Evolutionary conservation across 2,113 vertebrate species (phyloP).

Genomic region (Carettochelys insculpta): DNA sequence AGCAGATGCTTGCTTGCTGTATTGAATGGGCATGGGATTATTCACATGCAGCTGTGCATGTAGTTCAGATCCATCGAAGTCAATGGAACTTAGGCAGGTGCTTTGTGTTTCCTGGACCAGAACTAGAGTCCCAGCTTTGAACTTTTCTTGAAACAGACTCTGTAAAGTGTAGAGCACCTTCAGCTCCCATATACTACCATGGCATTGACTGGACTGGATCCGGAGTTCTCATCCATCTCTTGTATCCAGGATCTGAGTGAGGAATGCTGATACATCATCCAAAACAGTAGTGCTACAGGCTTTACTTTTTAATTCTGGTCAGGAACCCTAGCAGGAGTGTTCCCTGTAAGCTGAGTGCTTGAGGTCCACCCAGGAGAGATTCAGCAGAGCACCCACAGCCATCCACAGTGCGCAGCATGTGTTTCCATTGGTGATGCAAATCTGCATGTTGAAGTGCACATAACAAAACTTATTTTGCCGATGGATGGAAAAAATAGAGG

Average conservation of each 20-base stretch:
- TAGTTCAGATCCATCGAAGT: neutral
- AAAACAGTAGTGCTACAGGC: too few species aligned
- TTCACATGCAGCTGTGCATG: accelerated
- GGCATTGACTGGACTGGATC: neutral
- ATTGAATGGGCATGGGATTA: neutral
- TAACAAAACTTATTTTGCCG: too few species aligned
- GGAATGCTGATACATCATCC: neutral
- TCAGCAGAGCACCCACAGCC: too few species aligned
- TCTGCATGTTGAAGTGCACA: too few species aligned
- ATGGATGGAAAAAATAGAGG: too few species aligned
- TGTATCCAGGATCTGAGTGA: neutral
- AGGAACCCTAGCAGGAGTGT: neutral
- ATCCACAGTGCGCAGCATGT: too few species aligned
- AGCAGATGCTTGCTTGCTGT: neutral
- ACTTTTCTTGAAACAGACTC: neutral
- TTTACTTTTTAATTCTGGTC: too few species aligned
- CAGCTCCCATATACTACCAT: neutral
- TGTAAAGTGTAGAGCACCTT: accelerated
- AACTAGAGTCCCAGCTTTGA: neutral
- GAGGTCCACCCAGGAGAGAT: too few species aligned
- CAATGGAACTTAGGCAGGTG: neutral
- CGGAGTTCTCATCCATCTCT: neutral
- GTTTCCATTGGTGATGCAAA: too few species aligned
- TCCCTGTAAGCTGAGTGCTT: too few species aligned
- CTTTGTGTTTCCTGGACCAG: neutral